phyloP scores from a whole-genome alignment of 1,140 invertebrate genomes.

The Triops longicaudatus region DNA sequence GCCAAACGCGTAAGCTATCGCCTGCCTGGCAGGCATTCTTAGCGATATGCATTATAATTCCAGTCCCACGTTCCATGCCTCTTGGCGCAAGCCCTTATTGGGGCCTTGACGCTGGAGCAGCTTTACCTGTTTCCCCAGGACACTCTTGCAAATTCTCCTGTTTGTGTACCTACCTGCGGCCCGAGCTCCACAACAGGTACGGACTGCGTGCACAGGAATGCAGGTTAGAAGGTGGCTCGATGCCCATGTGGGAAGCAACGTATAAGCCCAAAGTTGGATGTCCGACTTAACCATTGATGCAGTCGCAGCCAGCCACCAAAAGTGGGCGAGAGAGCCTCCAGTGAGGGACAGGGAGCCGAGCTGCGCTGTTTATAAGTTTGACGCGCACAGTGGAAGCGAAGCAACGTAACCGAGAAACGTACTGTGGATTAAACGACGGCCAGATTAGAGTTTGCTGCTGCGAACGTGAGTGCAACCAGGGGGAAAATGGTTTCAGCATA shows the following conservation, averaged over 20 bases:
- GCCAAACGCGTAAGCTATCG: neutral
- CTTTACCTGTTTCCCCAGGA: neutral
- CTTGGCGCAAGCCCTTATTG: neutral
- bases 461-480: neutral
- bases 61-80: conserved; percentile 10
- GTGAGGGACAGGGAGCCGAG: neutral
- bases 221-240: conserved; percentile 1
- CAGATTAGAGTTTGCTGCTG: too few relatives aligned
- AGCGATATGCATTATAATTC: neutral
- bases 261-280: neutral
- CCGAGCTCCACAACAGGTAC: neutral
- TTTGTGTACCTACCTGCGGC: neutral
- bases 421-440: too few relatives aligned
- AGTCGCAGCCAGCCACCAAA: neutral
- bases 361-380: neutral
- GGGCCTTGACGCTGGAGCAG: neutral
- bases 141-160: neutral
- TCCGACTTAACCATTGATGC: conserved; percentile 10
- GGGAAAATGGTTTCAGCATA: neutral
- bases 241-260: conserved; percentile 3
- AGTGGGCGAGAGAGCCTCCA: neutral
- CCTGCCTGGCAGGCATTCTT: neutral
- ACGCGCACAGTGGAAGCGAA: neutral
- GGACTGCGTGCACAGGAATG: neutral
- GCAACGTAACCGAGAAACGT: too few relatives aligned